A percentile compares a stretch with the other conserved stretches of the same genome.
Conservation (phyloP, 2,797 vertebrate species). For the Acrocephalus scirpaceus region DNA sequence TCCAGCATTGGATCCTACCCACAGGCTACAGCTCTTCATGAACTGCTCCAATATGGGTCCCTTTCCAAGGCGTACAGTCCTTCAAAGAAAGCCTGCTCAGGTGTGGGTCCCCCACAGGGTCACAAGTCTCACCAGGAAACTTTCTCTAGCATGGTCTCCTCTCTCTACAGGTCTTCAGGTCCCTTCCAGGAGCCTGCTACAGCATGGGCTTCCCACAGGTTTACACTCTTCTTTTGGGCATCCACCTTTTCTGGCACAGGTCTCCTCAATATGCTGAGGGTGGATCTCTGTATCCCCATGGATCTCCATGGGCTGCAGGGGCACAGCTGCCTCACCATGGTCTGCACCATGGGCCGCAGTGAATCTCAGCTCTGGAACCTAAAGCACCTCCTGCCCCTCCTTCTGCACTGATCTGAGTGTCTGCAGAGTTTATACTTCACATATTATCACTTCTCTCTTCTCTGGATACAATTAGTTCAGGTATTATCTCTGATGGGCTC, state of each 20-base stretch:
- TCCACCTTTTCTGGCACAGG: background rate
- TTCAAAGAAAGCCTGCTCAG: background rate
- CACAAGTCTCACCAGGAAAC: background rate
- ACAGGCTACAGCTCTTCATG: background rate
- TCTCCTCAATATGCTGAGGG: too few species aligned
- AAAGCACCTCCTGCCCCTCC: background rate
- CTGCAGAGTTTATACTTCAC: background rate
- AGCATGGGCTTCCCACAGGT: background rate
- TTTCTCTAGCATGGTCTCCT: background rate
- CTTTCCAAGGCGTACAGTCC: background rate
- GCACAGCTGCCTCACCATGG: background rate
- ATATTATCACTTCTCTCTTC: background rate
- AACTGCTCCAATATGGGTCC: background rate
- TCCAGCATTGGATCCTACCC: background rate
- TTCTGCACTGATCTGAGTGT: background rate
- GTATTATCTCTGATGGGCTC: background rate
- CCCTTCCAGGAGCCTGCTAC: background rate
- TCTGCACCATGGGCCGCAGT: rapidly evolving
- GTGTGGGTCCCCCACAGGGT: background rate
- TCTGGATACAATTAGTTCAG: background rate
- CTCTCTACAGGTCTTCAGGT: background rate
- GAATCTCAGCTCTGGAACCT: background rate
- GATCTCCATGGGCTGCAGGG: background rate
- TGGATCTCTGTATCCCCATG: background rate
- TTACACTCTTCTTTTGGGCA: background rate